A percentile compares a stretch with the other conserved stretches of the same genome.
These are phyloP conservation scores for Sciurus carolinensis DNA, from an alignment of 2,797 vertebrate genomes.

Conservation along the genomic window DNA sequence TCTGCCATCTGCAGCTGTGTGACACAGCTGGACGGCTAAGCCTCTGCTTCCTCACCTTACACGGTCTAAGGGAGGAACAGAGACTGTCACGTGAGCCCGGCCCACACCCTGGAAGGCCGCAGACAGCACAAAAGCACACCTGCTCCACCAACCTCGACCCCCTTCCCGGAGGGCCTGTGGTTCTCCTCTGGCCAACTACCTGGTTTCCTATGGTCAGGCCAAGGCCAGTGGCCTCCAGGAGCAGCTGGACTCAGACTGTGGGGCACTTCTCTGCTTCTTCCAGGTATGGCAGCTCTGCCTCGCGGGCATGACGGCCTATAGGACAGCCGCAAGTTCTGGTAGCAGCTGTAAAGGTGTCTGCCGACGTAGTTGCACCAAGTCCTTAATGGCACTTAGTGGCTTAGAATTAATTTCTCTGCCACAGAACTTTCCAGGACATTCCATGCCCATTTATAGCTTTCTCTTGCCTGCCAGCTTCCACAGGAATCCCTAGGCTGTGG, in stretches of 20 bases:
- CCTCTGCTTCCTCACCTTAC: background rate
- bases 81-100: background rate
- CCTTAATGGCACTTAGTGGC: conserved; percentile 40
- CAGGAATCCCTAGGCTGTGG: background rate
- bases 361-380: conserved; percentile 26
- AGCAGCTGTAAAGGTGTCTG: conserved; percentile 37
- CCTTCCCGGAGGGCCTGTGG: background rate
- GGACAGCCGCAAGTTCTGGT: background rate
- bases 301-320: background rate
- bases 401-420: conserved; percentile 52
- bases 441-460: background rate
- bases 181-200: background rate
- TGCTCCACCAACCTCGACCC: background rate
- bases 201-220: background rate
- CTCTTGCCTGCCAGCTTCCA: background rate
- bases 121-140: background rate
- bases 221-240: background rate
- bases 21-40: background rate
- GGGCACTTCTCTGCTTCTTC: background rate
- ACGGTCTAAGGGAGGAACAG: background rate
- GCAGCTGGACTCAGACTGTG: background rate
- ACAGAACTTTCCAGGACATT: conserved; percentile 16
- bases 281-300: background rate
- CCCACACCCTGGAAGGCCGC: background rate
- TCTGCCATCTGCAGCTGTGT: background rate